Evolutionary conservation across 2,113 vertebrate genomes (phyloP).

Genomic region (Ptyas mucosa): DNA sequence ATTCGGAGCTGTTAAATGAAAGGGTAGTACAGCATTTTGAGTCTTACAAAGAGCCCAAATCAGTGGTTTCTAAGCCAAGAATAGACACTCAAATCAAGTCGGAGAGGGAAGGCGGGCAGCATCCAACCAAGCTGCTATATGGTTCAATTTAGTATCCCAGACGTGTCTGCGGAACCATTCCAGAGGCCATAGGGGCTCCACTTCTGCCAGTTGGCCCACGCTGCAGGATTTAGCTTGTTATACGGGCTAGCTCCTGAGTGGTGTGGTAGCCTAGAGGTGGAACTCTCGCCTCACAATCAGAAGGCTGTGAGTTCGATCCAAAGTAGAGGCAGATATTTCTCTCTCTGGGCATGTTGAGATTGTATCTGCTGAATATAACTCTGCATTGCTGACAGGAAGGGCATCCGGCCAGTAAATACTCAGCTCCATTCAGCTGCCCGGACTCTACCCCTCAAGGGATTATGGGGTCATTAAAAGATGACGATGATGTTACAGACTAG

Average conservation of each 20-base stretch:
- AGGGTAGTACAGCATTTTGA: background rate
- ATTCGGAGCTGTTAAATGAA: conserved; percentile 57
- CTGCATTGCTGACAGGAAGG: too few relatives aligned
- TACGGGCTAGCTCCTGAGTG: background rate
- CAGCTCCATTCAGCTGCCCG: too few relatives aligned
- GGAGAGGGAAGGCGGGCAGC: background rate
- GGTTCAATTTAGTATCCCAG: background rate
- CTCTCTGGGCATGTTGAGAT: too few relatives aligned
- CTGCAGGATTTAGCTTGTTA: background rate
- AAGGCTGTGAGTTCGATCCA: too few relatives aligned
- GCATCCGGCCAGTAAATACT: too few relatives aligned
- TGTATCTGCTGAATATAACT: too few relatives aligned
- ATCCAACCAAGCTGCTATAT: background rate
- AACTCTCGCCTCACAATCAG: too few relatives aligned
- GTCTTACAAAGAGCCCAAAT: background rate
- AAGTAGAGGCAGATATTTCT: too few relatives aligned
- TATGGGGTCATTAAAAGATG: too few relatives aligned
- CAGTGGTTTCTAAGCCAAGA: background rate
- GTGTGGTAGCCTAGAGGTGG: too few relatives aligned
- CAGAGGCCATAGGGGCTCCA: background rate
- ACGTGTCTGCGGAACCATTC: background rate
- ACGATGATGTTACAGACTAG: background rate
- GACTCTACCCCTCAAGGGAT: too few relatives aligned
- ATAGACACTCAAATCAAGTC: background rate
- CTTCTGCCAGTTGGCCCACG: background rate